phyloP scores from a whole-genome alignment of 2,888 invertebrate species.

The Rhingia rostrata region DNA sequence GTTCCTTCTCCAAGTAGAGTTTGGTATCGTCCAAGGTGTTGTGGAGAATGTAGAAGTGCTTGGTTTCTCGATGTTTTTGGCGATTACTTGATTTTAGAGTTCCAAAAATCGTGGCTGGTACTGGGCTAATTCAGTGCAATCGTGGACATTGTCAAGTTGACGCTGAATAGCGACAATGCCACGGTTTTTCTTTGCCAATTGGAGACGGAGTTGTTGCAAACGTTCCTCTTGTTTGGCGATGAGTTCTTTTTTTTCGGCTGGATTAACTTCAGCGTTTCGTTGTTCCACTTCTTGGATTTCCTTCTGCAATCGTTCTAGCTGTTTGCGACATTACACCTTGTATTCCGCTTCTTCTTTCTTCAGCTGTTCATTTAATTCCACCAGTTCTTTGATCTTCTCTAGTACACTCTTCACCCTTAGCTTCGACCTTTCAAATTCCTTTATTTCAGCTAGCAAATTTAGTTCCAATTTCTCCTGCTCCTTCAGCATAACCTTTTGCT shows the following conservation, averaged over 20 bases:
- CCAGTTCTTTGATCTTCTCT: constrained; percentile 85
- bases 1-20: constrained; percentile 95
- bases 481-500: constrained; percentile 83
- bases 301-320: constrained; percentile 84
- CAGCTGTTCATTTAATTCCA: constrained; percentile 88
- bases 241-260: constrained; percentile 85
- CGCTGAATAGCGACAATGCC: constrained; percentile 91
- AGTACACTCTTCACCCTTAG: constrained; percentile 79
- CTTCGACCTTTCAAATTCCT: constrained; percentile 78
- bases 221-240: constrained; percentile 87
- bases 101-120: constrained; percentile 98
- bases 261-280: constrained; percentile 82
- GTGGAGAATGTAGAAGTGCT: constrained; percentile 97
- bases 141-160: constrained; percentile 96
- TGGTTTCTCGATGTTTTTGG: constrained; percentile 98
- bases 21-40: constrained; percentile 98
- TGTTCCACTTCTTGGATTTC: constrained; percentile 83
- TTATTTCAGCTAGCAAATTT: constrained; percentile 77
- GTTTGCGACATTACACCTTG: constrained; percentile 88
- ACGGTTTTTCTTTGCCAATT: constrained; percentile 91
- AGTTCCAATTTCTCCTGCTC: constrained; percentile 77
- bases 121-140: constrained; percentile 95
- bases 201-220: constrained; percentile 86
- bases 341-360: constrained; percentile 89
- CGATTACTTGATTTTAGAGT: constrained; percentile 96